Evolutionary conservation across 2,797 vertebrate species (phyloP), one percentile per base, ranked within the genome.

Genomic region (Psittacula derbiana): DNA sequence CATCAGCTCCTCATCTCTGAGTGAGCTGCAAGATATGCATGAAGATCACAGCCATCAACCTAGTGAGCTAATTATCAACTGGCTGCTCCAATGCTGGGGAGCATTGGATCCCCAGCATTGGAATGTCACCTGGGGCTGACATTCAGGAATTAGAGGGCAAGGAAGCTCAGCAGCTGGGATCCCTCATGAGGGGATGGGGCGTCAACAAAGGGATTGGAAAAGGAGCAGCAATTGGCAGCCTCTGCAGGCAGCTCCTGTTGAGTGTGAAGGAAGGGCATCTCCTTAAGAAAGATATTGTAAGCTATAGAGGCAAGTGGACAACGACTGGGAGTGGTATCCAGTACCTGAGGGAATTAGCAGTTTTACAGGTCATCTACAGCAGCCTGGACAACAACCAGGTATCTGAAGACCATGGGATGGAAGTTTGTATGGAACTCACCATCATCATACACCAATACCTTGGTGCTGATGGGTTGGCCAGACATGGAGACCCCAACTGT

Each of bases 381-480:
- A 90, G 50, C 52, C 70, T 65, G 44, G 40, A 28, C 18, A 44
- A 66, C 47, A 75, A 7, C 10, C 25, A 69, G 49, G 17, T 46
- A 49, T 65, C 57, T 23, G 2, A 65, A 74, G 28, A 47, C 19
- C 53, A 8, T 4, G 28, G 0, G 0, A n/a, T 5, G 10, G 43
- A 72, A 57, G 46, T 84, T 46, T 67, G 19, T 30, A 11, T 28
- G 49, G 62, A 67, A 53, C 3, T 4, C 31, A 19, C 11, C 1
- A 0, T 14, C 3, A 1, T 18, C 1, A 0, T 74, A 36, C 2
- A 4, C 69, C 76, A 62, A 25, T 73, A 64, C 24, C 21, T 53
- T 75, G 71, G 49, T 13, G 16, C 74, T 69, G 1, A 2, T 33
- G 62, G 65, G 46, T 33, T 72, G 64, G 74, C 16, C 71, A 38